These are phyloP conservation scores for Tiliacea aurago DNA, from an alignment of 2,888 invertebrate genomes.

Conservation along the genomic window DNA sequence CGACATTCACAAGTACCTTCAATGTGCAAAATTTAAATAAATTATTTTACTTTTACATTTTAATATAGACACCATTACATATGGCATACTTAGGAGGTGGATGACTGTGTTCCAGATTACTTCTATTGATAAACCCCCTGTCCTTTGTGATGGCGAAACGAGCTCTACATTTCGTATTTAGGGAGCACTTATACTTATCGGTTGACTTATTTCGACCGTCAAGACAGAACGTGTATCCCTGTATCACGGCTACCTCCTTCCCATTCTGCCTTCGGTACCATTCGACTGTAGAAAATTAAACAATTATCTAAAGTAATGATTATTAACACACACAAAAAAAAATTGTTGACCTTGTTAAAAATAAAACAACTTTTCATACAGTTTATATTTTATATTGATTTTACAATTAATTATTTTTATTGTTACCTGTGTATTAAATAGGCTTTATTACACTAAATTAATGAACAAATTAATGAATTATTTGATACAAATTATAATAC, in stretches of 20 bases:
- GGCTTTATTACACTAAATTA: background rate
- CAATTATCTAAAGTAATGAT: background rate
- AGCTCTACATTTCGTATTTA: constrained; percentile 14
- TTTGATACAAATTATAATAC: background rate
- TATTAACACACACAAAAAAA: background rate
- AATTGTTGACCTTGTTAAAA: background rate
- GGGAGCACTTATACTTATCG: constrained; percentile 23
- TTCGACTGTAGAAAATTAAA: constrained; percentile 31
- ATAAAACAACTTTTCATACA: background rate
- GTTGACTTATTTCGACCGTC: constrained; percentile 10
- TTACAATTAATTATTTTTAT: background rate
- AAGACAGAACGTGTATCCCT: constrained; percentile 70
- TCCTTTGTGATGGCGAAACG: constrained; percentile 36
- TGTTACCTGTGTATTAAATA: background rate
- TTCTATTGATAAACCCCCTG: constrained; percentile 5
- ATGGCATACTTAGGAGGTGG: constrained; percentile 3
- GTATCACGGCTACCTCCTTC: constrained; percentile 66
- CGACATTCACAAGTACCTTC: background rate
- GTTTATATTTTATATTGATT: background rate
- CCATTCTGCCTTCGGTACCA: constrained; percentile 63
- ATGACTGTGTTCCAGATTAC: constrained; percentile 26
- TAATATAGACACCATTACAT: constrained; percentile 1
- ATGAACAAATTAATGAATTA: background rate
- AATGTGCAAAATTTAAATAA: background rate
- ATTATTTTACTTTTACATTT: background rate